Conservation (phyloP, 2,113 vertebrate species). For the Salvelinus namaycush region DNA sequence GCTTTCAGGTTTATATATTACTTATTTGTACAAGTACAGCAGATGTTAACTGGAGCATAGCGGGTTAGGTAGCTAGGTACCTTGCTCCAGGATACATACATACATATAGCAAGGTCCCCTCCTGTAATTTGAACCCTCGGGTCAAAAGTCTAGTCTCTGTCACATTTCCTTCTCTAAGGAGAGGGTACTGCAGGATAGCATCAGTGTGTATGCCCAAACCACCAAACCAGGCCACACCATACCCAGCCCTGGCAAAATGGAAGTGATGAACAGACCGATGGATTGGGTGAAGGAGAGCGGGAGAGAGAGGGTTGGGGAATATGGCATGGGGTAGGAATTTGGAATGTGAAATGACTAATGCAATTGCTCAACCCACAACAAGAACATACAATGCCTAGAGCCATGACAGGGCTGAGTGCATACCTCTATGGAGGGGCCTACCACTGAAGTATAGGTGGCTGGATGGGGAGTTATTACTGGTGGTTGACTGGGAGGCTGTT, state of each 20-base stretch:
- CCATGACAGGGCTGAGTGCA: constrained; percentile 72
- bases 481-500: not conserved
- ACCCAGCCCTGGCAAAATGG: constrained; percentile 5
- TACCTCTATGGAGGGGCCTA: constrained; percentile 66
- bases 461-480: constrained; percentile 20
- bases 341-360: constrained; percentile 81
- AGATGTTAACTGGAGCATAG: constrained; percentile 66
- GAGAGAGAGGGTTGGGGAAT: constrained; percentile 45
- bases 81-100: constrained; percentile 66
- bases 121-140: constrained; percentile 57
- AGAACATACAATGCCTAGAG: constrained; percentile 77
- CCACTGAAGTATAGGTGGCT: constrained; percentile 39
- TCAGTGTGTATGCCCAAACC: constrained; percentile 38
- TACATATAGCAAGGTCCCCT: constrained; percentile 25
- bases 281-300: constrained; percentile 28
- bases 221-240: constrained; percentile 20
- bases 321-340: constrained; percentile 70
- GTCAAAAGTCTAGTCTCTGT: constrained; percentile 52
- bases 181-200: constrained; percentile 47
- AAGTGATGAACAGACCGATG: constrained; percentile 32
- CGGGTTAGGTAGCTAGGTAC: constrained; percentile 34
- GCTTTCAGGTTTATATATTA: constrained; percentile 73
- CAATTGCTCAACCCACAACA: constrained; percentile 81
- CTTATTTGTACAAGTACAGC: constrained; percentile 66
- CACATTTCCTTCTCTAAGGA: constrained; percentile 48